Base-by-base conservation (phyloP, 2,113 vertebrate genomes). In the Trochalopteron elliotii region DNA sequence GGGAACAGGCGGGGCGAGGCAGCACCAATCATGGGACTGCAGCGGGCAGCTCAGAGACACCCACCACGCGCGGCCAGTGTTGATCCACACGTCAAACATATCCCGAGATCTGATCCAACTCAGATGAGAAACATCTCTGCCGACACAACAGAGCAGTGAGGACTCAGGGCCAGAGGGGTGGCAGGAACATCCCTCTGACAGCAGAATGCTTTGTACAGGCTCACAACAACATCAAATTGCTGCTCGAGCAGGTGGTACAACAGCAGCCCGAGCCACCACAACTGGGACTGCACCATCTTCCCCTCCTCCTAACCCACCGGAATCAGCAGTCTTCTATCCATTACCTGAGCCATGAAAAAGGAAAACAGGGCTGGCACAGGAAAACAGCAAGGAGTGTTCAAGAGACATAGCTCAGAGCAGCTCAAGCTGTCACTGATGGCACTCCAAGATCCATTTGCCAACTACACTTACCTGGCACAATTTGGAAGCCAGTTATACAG, bases 1-100 rank as follows among this genome's bases (percentile, higher is more conserved):
- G 0, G 33, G 12, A 64, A 30, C 1, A 2, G 30, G 52, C 1
- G 1, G 35, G 18, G 24, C 5, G 3, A 23, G 1, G 49, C 80
- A 75, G 80, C 60, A 35, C 31, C 9, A 3, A 21, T 2, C 88
- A 37, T 0, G 0, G 35, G 9, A 23, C 40, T 10, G 40, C 44
- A 4, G 5, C 3, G 19, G 70, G 49, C 57, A 49, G 75, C 56
- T 57, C 69, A 44, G 20, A 57, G 23, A 87, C 20, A 59, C 3
- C 35, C 23, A 74, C 13, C 35, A 17, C 0, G 0, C 2, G 2
- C 5, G 1, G 63, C 72, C 72, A 47, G 39, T 7, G 63, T 24
- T 28, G 27, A 50, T 21, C 40, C 74, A 9, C 42, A 20, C 30
- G 44, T 10, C 45, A 68, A 45, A 61, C 72, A 31, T 21, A 4